These are phyloP conservation scores for Camponotus vicinus DNA, from an alignment of 1,140 invertebrate genomes.

Conservation along the genomic window DNA sequence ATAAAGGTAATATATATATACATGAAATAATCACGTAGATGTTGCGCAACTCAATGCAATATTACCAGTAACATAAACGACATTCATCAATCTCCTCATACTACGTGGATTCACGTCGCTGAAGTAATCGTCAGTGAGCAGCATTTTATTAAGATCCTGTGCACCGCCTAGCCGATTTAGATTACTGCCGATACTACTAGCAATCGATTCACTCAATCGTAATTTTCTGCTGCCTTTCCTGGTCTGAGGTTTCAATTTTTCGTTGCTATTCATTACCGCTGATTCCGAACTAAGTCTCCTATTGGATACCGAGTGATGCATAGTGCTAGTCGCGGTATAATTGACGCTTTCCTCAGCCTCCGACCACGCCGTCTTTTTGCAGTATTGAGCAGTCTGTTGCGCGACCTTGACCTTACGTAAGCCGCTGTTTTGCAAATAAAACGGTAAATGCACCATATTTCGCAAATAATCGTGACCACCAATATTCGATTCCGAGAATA, in stretches of 20 bases:
- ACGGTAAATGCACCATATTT: constrained; percentile 98
- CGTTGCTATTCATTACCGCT: constrained; percentile 91
- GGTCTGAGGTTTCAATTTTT: constrained; percentile 88
- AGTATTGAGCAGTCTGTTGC: constrained; percentile 91
- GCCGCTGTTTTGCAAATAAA: constrained; percentile 98
- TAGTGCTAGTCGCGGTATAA: constrained; percentile 82
- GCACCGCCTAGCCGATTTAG: constrained; percentile 91
- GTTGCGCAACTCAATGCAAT: background rate
- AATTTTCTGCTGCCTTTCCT: constrained; percentile 89
- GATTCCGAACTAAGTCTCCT: constrained; percentile 93
- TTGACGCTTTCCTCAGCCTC: constrained; percentile 86
- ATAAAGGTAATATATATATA: constrained; percentile 34
- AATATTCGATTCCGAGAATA: constrained; percentile 96
- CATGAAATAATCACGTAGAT: background rate
- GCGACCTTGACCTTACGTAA: constrained; percentile 95
- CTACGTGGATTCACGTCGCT: constrained; percentile 99
- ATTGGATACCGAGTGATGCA: constrained; percentile 89
- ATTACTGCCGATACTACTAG: constrained; percentile 95
- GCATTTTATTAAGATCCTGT: constrained; percentile 93
- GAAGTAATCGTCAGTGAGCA: constrained; percentile 98
- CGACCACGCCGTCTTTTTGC: constrained; percentile 81
- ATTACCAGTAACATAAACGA: constrained; percentile 97
- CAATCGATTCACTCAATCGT: constrained; percentile 94
- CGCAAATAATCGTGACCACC: constrained; percentile 97
- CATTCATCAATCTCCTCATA: constrained; percentile 98